phyloP scores from a whole-genome alignment of 2,888 invertebrate genomes.

The Drosophila suboccidentalis region DNA sequence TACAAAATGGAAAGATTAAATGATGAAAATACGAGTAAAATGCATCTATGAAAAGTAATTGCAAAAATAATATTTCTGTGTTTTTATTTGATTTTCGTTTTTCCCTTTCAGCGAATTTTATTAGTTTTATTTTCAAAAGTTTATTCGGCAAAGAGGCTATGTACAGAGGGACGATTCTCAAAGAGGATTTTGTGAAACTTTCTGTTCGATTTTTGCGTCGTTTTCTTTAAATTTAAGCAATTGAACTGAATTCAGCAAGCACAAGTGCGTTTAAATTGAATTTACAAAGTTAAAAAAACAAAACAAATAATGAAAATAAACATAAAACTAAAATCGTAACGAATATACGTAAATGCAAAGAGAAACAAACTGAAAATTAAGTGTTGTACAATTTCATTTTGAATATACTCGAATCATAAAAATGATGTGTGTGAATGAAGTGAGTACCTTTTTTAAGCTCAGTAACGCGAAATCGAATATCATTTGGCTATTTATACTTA shows the following conservation, averaged over 20 bases:
- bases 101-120: conserved; percentile 30
- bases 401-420: conserved; percentile 11
- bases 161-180: conserved; percentile 16
- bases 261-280: conserved; percentile 79
- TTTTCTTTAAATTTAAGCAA: conserved; percentile 41
- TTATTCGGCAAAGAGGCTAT: conserved; percentile 1
- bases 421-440: conserved; percentile 19
- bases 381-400: conserved; percentile 58
- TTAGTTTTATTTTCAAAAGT: conserved; percentile 8
- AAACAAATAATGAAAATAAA: conserved; percentile 38
- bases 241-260: conserved; percentile 73
- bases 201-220: neutral
- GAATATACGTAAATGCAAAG: conserved; percentile 82
- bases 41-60: conserved; percentile 70
- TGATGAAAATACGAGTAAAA: conserved; percentile 75
- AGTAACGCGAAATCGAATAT: conserved; percentile 15
- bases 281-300: conserved; percentile 67
- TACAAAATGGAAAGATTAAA: conserved; percentile 63
- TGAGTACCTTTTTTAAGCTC: conserved; percentile 58
- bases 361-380: conserved; percentile 76
- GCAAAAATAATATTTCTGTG: conserved; percentile 70
- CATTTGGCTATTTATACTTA: conserved; percentile 37
- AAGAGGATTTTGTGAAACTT: conserved; percentile 18
- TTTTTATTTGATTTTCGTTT: conserved; percentile 65
- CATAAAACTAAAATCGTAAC: conserved; percentile 67